These are phyloP conservation scores for Chydorus sphaericus DNA, from an alignment of 2,888 invertebrate species.

Conservation along the genomic window DNA sequence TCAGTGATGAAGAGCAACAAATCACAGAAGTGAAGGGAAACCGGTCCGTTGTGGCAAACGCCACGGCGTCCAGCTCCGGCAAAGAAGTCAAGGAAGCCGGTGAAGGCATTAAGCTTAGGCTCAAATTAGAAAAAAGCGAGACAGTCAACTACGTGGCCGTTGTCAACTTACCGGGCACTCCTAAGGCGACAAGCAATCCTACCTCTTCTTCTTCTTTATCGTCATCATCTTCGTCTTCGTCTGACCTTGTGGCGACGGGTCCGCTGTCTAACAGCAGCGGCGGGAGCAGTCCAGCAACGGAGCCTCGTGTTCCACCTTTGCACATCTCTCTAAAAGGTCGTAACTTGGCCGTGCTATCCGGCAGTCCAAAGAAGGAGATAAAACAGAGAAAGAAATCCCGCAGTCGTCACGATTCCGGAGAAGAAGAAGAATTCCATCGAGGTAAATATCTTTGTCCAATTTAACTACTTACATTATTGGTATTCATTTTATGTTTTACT, in stretches of 20 bases:
- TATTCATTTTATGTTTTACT: background rate
- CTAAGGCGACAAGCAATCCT: too few species aligned
- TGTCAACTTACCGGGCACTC: constrained; percentile 31
- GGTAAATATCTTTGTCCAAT: background rate
- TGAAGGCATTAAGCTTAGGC: constrained; percentile 48
- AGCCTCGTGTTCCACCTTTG: constrained; percentile 65
- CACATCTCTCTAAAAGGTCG: constrained; percentile 73
- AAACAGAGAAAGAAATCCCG: background rate
- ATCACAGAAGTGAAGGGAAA: background rate
- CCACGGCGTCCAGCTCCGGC: background rate
- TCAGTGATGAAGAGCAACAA: constrained; percentile 40
- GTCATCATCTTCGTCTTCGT: constrained; percentile 4
- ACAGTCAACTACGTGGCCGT: constrained; percentile 58
- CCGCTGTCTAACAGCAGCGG: constrained; percentile 22
- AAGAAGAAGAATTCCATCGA: constrained; percentile 6
- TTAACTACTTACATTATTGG: background rate
- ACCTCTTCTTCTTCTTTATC: too few species aligned
- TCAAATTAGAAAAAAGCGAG: constrained; percentile 70
- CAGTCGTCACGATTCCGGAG: background rate
- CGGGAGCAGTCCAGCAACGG: constrained; percentile 28
- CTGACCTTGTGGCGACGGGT: background rate
- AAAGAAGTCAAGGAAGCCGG: background rate
- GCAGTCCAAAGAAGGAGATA: constrained; percentile 26
- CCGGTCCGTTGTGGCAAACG: background rate
- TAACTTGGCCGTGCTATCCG: constrained; percentile 65